Evolutionary conservation across 2,888 invertebrate species (phyloP).

Genomic region (Ochlodes sylvanus): DNA sequence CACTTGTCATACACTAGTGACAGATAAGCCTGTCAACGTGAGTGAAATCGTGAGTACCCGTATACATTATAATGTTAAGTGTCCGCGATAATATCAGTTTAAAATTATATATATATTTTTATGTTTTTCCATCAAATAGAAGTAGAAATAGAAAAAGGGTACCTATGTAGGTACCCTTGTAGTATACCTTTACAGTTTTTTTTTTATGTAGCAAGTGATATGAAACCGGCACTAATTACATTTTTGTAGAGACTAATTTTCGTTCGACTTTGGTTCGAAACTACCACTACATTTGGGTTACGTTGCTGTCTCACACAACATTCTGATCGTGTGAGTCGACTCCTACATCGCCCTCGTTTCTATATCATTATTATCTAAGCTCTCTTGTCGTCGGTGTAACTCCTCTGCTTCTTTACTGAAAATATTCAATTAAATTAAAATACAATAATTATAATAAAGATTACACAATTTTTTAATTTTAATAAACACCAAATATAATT

Average conservation of each 20-base stretch:
- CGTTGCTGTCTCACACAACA: conserved; percentile 48
- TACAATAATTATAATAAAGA: background rate
- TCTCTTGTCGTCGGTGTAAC: conserved; percentile 66
- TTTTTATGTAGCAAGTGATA: conserved; percentile 6
- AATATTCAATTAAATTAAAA: conserved; percentile 1
- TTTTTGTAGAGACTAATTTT: conserved; percentile 57
- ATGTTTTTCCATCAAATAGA: too few species aligned
- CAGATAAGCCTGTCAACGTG: too few species aligned
- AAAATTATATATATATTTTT: too few species aligned
- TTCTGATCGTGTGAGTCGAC: conserved; percentile 34
- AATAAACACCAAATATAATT: too few species aligned
- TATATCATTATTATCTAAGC: conserved; percentile 67
- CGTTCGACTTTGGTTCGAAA: conserved; percentile 79
- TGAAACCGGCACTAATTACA: conserved; percentile 40
- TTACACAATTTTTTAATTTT: too few species aligned
- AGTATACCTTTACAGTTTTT: too few species aligned
- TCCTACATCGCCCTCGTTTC: conserved; percentile 71
- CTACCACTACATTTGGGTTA: conserved; percentile 78
- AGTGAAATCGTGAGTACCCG: too few species aligned
- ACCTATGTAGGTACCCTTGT: too few species aligned
- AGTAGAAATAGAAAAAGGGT: too few species aligned
- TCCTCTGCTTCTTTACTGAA: conserved; percentile 78
- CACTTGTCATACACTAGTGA: too few species aligned
- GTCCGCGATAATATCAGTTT: too few species aligned
- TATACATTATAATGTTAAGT: too few species aligned